Percentiles rank a stretch among this genome's conserved stretches.
phyloP scores from a whole-genome alignment of 2,888 invertebrate genomes.

The Nowickia ferox region DNA sequence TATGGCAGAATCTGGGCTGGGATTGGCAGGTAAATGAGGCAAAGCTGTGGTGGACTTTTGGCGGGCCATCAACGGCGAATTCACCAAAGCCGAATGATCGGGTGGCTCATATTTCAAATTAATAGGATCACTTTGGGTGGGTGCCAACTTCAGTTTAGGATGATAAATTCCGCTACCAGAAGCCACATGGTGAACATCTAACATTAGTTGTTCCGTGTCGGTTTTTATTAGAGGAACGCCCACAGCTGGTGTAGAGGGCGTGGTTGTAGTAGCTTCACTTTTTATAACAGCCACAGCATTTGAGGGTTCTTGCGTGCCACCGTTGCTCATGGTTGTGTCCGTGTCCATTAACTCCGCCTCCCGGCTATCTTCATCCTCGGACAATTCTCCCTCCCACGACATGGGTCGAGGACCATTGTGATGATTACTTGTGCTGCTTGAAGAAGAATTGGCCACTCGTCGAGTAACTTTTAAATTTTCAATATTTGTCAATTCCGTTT shows the following conservation, averaged over 20 bases:
- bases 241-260: constrained; percentile 65
- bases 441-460: constrained; percentile 76
- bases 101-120: constrained; percentile 82
- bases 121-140: constrained; percentile 82
- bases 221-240: constrained; percentile 75
- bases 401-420: constrained; percentile 89
- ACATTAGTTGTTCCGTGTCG: constrained; percentile 78
- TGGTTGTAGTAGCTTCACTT: constrained; percentile 75
- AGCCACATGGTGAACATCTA: constrained; percentile 75
- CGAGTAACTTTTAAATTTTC: constrained; percentile 84
- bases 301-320: constrained; percentile 53
- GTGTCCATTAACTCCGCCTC: constrained; percentile 84
- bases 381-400: constrained; percentile 97
- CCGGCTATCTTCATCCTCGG: constrained; percentile 88
- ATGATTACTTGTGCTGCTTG: constrained; percentile 61
- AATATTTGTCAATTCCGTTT: constrained; percentile 82
- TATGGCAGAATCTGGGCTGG: constrained; percentile 94
- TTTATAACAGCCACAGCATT: constrained; percentile 77
- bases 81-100: constrained; percentile 76
- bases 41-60: constrained; percentile 85
- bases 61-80: constrained; percentile 88
- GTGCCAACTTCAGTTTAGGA: constrained; percentile 78
- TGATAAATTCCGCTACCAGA: constrained; percentile 64
- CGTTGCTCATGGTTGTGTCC: constrained; percentile 78
- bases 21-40: constrained; percentile 88